These are phyloP conservation scores for Nixonia krombeini DNA, from an alignment of 1,140 invertebrate species.

Conservation along the genomic window DNA sequence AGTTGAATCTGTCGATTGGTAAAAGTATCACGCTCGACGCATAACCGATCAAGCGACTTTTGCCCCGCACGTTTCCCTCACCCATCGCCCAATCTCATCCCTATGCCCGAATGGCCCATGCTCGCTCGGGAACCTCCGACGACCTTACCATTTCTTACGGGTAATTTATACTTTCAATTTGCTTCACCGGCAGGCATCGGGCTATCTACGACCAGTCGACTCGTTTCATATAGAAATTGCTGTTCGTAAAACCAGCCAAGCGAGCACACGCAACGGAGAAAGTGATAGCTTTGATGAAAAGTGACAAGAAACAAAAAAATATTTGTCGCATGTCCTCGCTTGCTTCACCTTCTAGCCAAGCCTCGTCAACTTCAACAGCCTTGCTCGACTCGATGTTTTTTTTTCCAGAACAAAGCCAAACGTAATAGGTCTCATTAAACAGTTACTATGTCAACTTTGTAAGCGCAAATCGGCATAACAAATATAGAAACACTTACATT, in stretches of 20 bases:
- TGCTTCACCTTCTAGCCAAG: too few species aligned
- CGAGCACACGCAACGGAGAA: neutral
- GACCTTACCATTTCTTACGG: slow-evolving; percentile 53
- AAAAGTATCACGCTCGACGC: slow-evolving; percentile 59
- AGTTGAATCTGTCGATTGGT: slow-evolving; percentile 47
- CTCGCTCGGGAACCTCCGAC: slow-evolving; percentile 7
- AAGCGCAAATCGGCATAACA: too few species aligned
- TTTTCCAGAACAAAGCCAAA: too few species aligned
- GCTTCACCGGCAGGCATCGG: slow-evolving; percentile 23
- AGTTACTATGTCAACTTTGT: too few species aligned
- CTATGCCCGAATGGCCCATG: too few species aligned
- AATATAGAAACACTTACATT: too few species aligned
- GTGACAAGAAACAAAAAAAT: neutral
- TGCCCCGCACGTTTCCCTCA: slow-evolving; percentile 5
- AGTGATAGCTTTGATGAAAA: too few species aligned
- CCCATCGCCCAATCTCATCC: too few species aligned
- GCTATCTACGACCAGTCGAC: slow-evolving; percentile 1
- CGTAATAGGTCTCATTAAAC: too few species aligned
- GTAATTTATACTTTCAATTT: slow-evolving; percentile 70
- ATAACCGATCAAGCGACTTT: slow-evolving; percentile 55
- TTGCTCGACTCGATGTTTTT: too few species aligned
- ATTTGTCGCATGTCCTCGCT: too few species aligned
- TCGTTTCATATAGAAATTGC: neutral
- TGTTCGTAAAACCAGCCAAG: neutral
- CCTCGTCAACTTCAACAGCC: too few species aligned